Conservation (phyloP, 2,888 invertebrate species). For the Myopa tessellatipennis region DNA sequence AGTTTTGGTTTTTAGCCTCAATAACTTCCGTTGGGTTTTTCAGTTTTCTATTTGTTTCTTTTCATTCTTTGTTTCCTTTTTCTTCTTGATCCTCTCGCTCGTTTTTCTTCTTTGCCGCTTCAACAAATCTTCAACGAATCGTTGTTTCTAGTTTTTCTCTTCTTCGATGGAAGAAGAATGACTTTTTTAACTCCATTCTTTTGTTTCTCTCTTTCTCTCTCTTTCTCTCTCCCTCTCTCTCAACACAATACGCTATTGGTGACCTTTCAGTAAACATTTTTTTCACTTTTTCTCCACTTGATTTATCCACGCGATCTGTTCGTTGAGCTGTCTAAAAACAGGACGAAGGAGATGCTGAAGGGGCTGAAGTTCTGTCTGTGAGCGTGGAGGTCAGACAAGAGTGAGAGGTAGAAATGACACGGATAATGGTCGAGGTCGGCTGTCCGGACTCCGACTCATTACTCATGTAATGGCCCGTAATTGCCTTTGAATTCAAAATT, state of each 20-base stretch:
- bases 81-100: neutral
- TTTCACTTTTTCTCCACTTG: neutral
- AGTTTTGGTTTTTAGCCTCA: conserved; percentile 33
- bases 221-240: neutral
- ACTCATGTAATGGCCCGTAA: conserved; percentile 42
- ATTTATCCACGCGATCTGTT: conserved; percentile 34
- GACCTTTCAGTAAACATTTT: conserved; percentile 35
- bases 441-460: conserved; percentile 24
- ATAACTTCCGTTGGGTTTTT: conserved; percentile 33
- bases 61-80: neutral
- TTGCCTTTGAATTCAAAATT: conserved; percentile 42
- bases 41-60: neutral
- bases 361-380: neutral
- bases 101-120: neutral
- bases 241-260: neutral
- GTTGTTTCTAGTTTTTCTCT: neutral
- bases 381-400: neutral
- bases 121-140: neutral
- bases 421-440: conserved; percentile 43
- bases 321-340: conserved; percentile 7
- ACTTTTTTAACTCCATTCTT: neutral
- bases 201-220: neutral
- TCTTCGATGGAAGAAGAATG: neutral
- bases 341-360: neutral
- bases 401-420: conserved; percentile 1